Evolutionary conservation across 2,888 invertebrate genomes (phyloP), one percentile per base, ranked within the genome.

Genomic region (Periphyllus acericola): DNA sequence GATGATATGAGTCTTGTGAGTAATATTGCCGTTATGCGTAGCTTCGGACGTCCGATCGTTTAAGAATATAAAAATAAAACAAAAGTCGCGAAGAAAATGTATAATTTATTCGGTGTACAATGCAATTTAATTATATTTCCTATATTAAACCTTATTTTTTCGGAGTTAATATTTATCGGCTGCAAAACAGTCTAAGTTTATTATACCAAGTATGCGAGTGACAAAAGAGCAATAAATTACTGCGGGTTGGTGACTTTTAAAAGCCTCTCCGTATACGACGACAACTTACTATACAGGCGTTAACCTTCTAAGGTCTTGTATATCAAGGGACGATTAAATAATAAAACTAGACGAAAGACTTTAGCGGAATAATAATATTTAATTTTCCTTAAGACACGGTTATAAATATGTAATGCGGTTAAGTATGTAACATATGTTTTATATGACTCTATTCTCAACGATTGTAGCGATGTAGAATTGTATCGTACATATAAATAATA

Each of bases 171-270:
- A 25, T 46, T 46, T 46, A 46, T 46, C 46, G 46, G 1, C 14
- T 46, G 14, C 46, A 46, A 11, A 46, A 14, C 14, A 46, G 11
- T 46, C 46, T 46, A 25, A 60, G 60, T 60, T 25, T 60, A 60
- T 60, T 25, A 60, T 60, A 25, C 25, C 21, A 25, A 21, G 60
- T 9, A 25, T 25, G 60, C 25, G 3, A 60, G 60, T 25, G 60
- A 60, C 25, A 60, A 60, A 60, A 21, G 3, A 21, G 8, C 25
- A 25, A 60, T 60, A 25, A 60, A 75, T 75, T 75, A 75, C 11
- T 40, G 74, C 9, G 25, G 60, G 21, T 60, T 21, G 21, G 60
- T 40, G 74, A 75, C 74, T 75, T 75, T 75, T 75, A 75, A 36
- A 75, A 75, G 74, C 40, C n/a, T 75, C 25, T 40, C 14, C n/a